Base-by-base conservation (phyloP, 1,140 invertebrate species). In the Papilio glaucus region DNA sequence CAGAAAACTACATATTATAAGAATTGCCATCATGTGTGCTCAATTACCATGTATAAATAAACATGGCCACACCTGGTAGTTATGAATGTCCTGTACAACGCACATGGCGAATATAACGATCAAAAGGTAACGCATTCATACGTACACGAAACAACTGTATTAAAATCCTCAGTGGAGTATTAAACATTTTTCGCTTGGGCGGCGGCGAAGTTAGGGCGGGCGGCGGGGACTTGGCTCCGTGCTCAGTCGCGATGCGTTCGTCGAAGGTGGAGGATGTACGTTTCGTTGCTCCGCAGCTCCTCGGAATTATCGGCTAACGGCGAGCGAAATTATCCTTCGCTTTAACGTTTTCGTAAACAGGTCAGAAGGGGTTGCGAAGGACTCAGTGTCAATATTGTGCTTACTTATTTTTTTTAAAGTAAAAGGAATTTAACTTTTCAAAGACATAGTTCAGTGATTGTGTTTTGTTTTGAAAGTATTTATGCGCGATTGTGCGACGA, bases 171-270 rank as follows among this genome's bases (percentile, higher is more conserved):
- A 24, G 49, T 2, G 45, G 18, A 33, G 29, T 33, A 33, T 18
- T 21, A 77, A 82, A 83, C 69, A 80, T 79, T 81, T 82, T 83
- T 80, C 78, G 82, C 77, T 85, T 86, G 88, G 88, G 88, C 88
- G 88, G 87, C 72, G 77, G 77, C 76, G 77, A 68, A 77, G 69
- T 76, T 86, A 79, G 85, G 86, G 86, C 85, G 88, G 87, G 85
- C 85, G 87, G 84, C 71, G 80, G 85, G 82, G 77, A 72, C 37
- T 65, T 65, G 29, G 63, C 62, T 60, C 68, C 9, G 45, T 21
- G 53, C 68, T 81, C 83, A 90, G 87, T 90, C 77, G 84, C 74
- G 71, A 87, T 87, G 87, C 80, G 74, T 71, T 74, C 69, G 81
- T 57, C 68, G 73, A 7, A 24, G 73, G 13, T 65, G 74, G 63